Base-by-base conservation (phyloP, 2,888 invertebrate species). In the Eurytoma adleriae region DNA sequence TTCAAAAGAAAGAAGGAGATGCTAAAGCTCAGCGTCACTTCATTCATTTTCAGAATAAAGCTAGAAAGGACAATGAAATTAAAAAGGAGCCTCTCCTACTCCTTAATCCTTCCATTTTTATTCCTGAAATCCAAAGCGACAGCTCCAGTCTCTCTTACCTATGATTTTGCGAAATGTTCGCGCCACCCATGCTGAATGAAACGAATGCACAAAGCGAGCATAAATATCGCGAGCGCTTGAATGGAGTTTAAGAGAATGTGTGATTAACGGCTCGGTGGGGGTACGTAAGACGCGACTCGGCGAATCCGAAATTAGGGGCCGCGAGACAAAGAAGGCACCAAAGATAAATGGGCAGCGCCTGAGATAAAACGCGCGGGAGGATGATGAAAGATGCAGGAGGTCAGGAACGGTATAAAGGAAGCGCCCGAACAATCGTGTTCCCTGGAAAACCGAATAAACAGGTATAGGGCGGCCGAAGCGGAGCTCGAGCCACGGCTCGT, bases 291-390 rank as follows among this genome's bases (percentile, higher is more conserved):
- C 24, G 10, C 7, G 40, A 40, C 12, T n/a, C 10, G 40, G 40
- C 48, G 52, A 27, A 27, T n/a, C 0, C 18, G 50, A 72, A 72
- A 50, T 62, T 52, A 50, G 50, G 27, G 27, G 30, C 52, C 50
- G 30, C 20, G 57, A 59, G 62, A 62, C 61, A 72, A 54, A 73
- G 72, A 18, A 59, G 27, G 59, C 24, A 18, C 59, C 24, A 48
- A 71, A 59, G 59, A 71, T 24, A 71, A 71, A 71, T 71, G 59
- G 40, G 48, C 20, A 48, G 7, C 30, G 70, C 62, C 62, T 20
- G 48, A 20, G 18, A 18, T 50, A 57, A 30, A 70, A 59, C 20
- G 18, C 50, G 71, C 24, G 50, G 61, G 24, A 71, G n/a, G 59
- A 59, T 59, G 71, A 71, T 71, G 50, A 71, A 71, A 59, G 40